phyloP scores from a whole-genome alignment of 2,797 vertebrate genomes.

The Leptatherina wallacei region DNA sequence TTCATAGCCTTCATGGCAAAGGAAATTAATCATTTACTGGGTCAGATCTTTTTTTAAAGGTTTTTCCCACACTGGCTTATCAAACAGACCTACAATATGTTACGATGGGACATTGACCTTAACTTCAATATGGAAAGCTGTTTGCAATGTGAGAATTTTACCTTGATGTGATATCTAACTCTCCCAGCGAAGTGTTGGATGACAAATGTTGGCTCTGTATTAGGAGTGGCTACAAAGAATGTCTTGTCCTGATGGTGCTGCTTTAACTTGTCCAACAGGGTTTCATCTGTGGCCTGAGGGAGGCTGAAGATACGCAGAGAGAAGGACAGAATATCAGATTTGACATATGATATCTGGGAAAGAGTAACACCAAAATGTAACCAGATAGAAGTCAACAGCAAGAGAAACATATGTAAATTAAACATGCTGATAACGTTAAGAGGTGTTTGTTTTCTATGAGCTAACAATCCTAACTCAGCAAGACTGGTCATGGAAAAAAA shows the following conservation, averaged over 20 bases:
- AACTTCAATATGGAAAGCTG: slow-evolving; percentile 9
- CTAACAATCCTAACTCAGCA: not conserved
- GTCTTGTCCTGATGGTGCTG: slow-evolving; percentile 88
- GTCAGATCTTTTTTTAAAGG: slow-evolving; percentile 6
- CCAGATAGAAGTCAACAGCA: not conserved
- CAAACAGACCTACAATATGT: slow-evolving; percentile 12
- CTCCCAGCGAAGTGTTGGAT: slow-evolving; percentile 92
- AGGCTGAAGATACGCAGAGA: slow-evolving; percentile 79
- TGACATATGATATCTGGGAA: not conserved
- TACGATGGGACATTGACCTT: slow-evolving; percentile 6
- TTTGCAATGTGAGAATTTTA: slow-evolving; percentile 16
- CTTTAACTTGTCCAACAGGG: slow-evolving; percentile 90
- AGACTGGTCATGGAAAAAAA: not conserved
- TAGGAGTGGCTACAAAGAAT: slow-evolving; percentile 86
- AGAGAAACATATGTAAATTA: not conserved
- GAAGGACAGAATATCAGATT: slow-evolving; percentile 19
- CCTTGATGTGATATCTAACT: slow-evolving; percentile 94
- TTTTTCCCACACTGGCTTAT: slow-evolving; percentile 59
- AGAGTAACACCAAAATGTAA: not conserved
- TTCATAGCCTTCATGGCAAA: not conserved
- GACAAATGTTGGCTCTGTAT: slow-evolving; percentile 87
- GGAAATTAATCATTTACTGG: slow-evolving; percentile 57
- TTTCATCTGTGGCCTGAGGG: slow-evolving; percentile 88
- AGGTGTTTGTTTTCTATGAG: not conserved
- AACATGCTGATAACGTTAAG: not conserved